These are phyloP conservation scores for Nezara viridula DNA, from an alignment of 2,888 invertebrate species.

Conservation along the genomic window DNA sequence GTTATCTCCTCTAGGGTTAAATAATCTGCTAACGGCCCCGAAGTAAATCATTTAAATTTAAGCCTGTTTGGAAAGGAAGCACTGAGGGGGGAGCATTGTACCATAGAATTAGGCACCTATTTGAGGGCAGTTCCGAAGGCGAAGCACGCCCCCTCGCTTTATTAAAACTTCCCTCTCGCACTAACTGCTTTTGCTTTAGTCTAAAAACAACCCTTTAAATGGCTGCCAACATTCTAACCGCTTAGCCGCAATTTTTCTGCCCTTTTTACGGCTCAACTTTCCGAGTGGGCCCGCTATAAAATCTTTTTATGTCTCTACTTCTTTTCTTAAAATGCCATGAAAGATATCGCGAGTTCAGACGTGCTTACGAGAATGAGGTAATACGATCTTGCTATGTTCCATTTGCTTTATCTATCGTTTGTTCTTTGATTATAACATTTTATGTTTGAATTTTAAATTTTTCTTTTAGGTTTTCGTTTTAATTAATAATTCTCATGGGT, in stretches of 20 bases:
- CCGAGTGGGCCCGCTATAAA: conserved; percentile 1
- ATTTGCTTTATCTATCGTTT: background rate
- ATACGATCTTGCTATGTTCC: background rate
- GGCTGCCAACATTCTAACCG: conserved; percentile 43
- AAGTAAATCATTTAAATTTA: conserved; percentile 50
- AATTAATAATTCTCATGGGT: no score
- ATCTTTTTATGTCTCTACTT: background rate
- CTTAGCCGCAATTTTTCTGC: conserved; percentile 49
- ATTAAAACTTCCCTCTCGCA: conserved; percentile 49
- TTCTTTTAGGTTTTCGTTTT: no score
- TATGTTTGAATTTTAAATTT: no score
- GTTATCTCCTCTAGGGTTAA: background rate
- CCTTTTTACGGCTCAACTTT: conserved; percentile 31
- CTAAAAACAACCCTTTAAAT: conserved; percentile 41
- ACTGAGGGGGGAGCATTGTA: background rate
- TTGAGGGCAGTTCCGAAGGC: conserved; percentile 38
- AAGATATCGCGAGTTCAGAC: background rate
- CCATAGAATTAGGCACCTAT: conserved; percentile 39
- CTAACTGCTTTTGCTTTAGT: conserved; percentile 49
- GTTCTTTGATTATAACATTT: background rate
- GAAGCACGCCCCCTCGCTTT: conserved; percentile 16
- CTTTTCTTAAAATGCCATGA: background rate
- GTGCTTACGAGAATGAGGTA: background rate
- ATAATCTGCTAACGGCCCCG: conserved; percentile 8
- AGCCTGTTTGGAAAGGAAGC: conserved; percentile 25